Percentiles rank a stretch among this genome's conserved stretches.
Conservation (phyloP, 2,113 vertebrate genomes). For the Leptobrachium ailaonicum region DNA sequence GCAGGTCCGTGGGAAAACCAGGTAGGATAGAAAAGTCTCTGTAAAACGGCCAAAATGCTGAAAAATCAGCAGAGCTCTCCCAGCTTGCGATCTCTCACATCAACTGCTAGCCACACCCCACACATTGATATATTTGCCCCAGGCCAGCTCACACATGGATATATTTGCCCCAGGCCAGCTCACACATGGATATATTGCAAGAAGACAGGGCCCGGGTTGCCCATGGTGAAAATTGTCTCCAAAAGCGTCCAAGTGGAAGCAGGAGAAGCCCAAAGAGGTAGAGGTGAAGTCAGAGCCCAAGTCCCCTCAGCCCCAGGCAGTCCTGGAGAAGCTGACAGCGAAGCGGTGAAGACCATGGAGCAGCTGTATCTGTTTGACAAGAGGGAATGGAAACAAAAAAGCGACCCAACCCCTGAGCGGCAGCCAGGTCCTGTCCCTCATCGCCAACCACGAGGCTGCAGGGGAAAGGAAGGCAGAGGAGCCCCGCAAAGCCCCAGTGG, state of each 20-base stretch:
- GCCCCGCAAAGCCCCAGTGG: conserved; percentile 31
- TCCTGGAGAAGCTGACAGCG: conserved; percentile 88
- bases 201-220: conserved; percentile 65
- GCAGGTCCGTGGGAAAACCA: no score
- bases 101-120: no score
- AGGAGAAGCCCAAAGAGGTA: conserved; percentile 66
- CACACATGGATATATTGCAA: conserved; percentile 28
- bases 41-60: no score
- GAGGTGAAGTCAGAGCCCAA: conserved; percentile 55
- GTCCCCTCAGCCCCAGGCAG: conserved; percentile 60
- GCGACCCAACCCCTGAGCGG: conserved; percentile 71
- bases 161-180: no score
- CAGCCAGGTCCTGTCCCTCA: conserved; percentile 86
- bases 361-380: conserved; percentile 87
- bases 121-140: no score
- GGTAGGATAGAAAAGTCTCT: no score
- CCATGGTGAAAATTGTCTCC: conserved; percentile 72
- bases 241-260: conserved; percentile 65
- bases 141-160: no score
- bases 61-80: no score
- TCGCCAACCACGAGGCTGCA: conserved; percentile 69
- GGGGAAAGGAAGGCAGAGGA: conserved; percentile 28
- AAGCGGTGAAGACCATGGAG: conserved; percentile 95
- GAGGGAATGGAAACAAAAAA: conserved; percentile 90
- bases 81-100: no score